Conservation (phyloP, 2,113 vertebrate genomes). For the Ariopsis seemanni region DNA sequence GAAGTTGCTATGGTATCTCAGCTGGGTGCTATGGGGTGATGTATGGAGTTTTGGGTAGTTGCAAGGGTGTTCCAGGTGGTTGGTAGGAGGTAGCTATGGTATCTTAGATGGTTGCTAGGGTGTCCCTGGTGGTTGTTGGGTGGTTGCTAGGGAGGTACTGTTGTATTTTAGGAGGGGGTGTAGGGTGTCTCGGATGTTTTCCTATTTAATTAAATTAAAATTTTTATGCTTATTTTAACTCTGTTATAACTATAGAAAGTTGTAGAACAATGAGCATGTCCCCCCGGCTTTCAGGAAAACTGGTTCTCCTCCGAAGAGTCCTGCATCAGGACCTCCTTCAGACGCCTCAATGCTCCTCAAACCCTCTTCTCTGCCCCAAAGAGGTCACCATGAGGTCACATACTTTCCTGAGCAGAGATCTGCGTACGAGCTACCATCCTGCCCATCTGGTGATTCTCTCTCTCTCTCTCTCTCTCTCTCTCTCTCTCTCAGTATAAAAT, state of each 20-base stretch:
- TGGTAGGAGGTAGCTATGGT: not conserved
- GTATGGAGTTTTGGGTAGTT: not conserved
- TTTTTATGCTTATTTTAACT: not conserved
- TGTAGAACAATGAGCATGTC: not conserved
- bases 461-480: not conserved
- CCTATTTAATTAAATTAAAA: not conserved
- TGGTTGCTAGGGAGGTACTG: no score
- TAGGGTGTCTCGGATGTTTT: no score
- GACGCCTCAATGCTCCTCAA: slow-evolving; percentile 77
- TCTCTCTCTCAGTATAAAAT: not conserved
- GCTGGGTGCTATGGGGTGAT: not conserved
- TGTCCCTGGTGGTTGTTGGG: not conserved
- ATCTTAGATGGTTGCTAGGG: not conserved
- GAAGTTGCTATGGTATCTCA: not conserved
- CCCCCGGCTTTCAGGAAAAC: slow-evolving; percentile 56
- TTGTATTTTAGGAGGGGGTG: no score
- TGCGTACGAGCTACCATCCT: slow-evolving; percentile 81
- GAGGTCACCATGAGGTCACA: slow-evolving; percentile 85
- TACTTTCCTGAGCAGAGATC: slow-evolving; percentile 83
- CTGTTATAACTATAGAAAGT: not conserved
- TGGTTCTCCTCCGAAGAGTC: slow-evolving; percentile 81
- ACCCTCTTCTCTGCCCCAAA: slow-evolving; percentile 75
- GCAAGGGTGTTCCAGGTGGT: not conserved
- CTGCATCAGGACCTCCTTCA: slow-evolving; percentile 78
- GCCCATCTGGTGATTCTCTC: slow-evolving; percentile 84